Evolutionary conservation across 1,140 invertebrate species (phyloP), one percentile per base, ranked within the genome.

Genomic region (Mamestra configurata): DNA sequence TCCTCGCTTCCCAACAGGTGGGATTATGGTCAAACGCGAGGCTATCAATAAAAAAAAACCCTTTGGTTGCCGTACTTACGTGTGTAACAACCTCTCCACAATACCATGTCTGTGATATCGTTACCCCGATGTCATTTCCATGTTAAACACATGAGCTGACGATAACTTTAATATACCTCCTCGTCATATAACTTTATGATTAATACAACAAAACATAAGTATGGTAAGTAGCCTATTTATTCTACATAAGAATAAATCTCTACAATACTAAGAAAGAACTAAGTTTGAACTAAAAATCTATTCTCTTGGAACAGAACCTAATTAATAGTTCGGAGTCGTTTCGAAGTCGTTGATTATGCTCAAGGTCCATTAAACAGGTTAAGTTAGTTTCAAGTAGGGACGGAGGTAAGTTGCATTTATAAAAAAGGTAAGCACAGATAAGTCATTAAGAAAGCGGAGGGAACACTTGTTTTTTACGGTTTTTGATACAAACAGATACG

Each of bases 311-410:
- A 27, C 22, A 20, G 6, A 43, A 68, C 18, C 40, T 68, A 68
- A 68, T 68, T 68, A 68, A 68, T 68, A 40, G 37, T 68, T 46
- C 6, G 40, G 13, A 24, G 64, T 7, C 18, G 59, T 64, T 64
- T 64, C 22, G 20, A 68, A 68, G 64, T 76, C 43, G 73, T 76
- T 61, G 31, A 76, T 76, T 76, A 49, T 7, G 20, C 57, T 18
- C 43, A 49, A 49, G n/a, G 37, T 4, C 22, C 57, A 61, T 46
- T 76, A 37, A 59, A 40, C 73, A 40, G 18, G 20, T 70, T 70
- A 70, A 70, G 5, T 68, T 49, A 49, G 40, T 46, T 40, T 49
- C 18, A 68, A 46, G 35, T 46, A 70, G 27, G 13, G n/a, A 68
- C 31, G 35, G 4, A 64, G 59, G 18, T 66, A 66, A 70, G 66